Evolutionary conservation across 1,140 invertebrate genomes (phyloP).

Genomic region (Zeugodacus cucurbitae): DNA sequence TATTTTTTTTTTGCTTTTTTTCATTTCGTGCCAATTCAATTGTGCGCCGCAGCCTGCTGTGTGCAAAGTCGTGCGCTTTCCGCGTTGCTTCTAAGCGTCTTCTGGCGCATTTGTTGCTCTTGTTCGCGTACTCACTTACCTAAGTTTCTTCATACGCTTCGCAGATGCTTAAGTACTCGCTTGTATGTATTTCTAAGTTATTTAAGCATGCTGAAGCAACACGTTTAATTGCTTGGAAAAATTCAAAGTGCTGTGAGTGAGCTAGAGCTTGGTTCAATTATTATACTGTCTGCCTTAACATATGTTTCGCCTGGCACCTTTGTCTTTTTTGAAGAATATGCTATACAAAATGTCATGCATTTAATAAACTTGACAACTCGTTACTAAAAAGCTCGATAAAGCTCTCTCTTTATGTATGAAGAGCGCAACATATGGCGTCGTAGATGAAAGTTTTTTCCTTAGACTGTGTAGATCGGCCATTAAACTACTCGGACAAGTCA

Average conservation of each 20-base stretch:
- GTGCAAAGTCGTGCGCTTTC: background rate
- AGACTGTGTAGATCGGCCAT: too few species aligned
- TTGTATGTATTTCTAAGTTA: background rate
- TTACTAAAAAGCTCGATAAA: too few species aligned
- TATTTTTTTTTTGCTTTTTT: background rate
- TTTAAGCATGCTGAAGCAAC: background rate
- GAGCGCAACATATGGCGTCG: too few species aligned
- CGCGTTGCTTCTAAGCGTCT: background rate
- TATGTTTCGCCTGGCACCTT: too few species aligned
- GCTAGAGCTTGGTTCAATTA: background rate
- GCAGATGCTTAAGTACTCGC: background rate
- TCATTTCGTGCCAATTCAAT: background rate
- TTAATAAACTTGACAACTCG: too few species aligned
- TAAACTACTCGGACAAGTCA: too few species aligned
- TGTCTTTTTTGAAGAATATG: too few species aligned
- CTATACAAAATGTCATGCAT: too few species aligned
- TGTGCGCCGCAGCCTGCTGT: background rate
- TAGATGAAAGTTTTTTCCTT: too few species aligned
- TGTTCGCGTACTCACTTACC: background rate
- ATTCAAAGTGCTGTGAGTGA: background rate
- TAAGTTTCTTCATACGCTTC: constrained; percentile 11
- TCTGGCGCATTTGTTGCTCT: background rate
- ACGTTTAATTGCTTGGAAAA: constrained; percentile 1
- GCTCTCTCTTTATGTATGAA: too few species aligned
- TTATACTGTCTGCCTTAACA: too few species aligned